Base-by-base conservation (phyloP, 37 sponge, comb jelly and placozoan genomes). In the Bolinopsis microptera region DNA sequence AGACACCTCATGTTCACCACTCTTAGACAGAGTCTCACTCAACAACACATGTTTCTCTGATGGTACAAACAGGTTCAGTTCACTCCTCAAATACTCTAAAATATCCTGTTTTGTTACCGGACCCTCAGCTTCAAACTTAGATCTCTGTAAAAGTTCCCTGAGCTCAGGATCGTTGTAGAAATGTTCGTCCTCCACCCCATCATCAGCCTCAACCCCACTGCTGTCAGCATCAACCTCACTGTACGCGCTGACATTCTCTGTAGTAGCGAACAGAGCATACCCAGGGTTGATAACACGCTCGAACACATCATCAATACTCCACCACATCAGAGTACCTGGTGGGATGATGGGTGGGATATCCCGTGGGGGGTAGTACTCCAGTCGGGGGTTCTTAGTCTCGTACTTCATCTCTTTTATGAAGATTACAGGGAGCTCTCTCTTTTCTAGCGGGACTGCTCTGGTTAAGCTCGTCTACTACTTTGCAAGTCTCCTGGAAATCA, bases 401-500 rank as follows among this genome's bases (percentile, higher is more conserved):
- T 40, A 41, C 8, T 21, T 13, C 61, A 41, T 41, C 5, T 86
- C 90, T 38, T 39, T 86, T 9, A 86, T 40, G 39, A 86, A 86
- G 0, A 86, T 34, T 25, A 86, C 90, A 3, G 90, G 90, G 26
- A 86, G 61, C 26, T 86, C 90, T 13, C 90, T 2, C 28, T 48
- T 1, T 41, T 86, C 90, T 38, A 86, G 48, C 23, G 90, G 25
- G 26, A 30, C 82, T 80, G 37, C 22, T 37, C 90, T 86, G n/a
- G 61, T 86, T 86, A 25, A 86, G 27, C 90, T 39, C 90, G 31
- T 86, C 90, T 38, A 86, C 90, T n/a, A 86, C 90, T 39, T 86
- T 86, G 26, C 90, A 86, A 9, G 90, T 34, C 36, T 86, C 90
- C 41, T 48, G 61, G 13, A 48, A 48, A 13, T 48, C n/a, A n/a